Evolutionary conservation across 1,140 invertebrate genomes (phyloP).

Genomic region (Conopomorpha cramerella): DNA sequence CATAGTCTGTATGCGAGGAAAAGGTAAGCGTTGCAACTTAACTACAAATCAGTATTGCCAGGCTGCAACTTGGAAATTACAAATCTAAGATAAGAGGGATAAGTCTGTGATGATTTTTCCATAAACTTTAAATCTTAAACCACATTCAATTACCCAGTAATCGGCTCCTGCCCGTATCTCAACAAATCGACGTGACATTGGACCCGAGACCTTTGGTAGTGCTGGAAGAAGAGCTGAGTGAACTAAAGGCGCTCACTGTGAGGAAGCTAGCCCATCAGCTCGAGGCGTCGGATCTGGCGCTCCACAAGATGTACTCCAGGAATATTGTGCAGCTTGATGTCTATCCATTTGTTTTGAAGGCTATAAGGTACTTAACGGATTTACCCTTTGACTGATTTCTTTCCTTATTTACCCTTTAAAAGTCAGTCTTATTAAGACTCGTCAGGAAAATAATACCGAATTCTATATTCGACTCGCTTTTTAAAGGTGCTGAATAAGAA

Average conservation of each 20-base stretch:
- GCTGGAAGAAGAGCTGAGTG: slow-evolving; percentile 62
- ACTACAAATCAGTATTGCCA: too few relatives aligned
- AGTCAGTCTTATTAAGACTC: slow-evolving; percentile 2
- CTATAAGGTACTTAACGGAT: slow-evolving; percentile 62
- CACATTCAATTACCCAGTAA: slow-evolving; percentile 60
- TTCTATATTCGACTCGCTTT: too few relatives aligned
- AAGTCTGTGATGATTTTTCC: too few relatives aligned
- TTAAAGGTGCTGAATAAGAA: too few relatives aligned
- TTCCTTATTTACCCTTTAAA: neutral
- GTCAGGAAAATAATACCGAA: too few relatives aligned
- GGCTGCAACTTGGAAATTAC: too few relatives aligned
- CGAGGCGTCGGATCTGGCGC: slow-evolving; percentile 63
- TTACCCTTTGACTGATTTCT: too few relatives aligned
- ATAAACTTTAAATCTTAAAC: too few relatives aligned
- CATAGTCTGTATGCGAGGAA: too few relatives aligned
- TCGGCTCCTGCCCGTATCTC: slow-evolving; percentile 58
- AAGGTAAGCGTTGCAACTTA: too few relatives aligned
- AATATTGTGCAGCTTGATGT: slow-evolving; percentile 71
- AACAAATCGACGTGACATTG: slow-evolving; percentile 67
- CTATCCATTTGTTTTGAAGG: slow-evolving; percentile 65
- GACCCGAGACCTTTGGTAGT: slow-evolving; percentile 67
- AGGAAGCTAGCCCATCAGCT: slow-evolving; percentile 57
- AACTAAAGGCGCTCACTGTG: slow-evolving; percentile 64
- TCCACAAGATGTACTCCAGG: slow-evolving; percentile 72
- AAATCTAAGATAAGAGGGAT: too few relatives aligned